Conservation (phyloP, 2,113 vertebrate species). For the Lophochroa leadbeateri region DNA sequence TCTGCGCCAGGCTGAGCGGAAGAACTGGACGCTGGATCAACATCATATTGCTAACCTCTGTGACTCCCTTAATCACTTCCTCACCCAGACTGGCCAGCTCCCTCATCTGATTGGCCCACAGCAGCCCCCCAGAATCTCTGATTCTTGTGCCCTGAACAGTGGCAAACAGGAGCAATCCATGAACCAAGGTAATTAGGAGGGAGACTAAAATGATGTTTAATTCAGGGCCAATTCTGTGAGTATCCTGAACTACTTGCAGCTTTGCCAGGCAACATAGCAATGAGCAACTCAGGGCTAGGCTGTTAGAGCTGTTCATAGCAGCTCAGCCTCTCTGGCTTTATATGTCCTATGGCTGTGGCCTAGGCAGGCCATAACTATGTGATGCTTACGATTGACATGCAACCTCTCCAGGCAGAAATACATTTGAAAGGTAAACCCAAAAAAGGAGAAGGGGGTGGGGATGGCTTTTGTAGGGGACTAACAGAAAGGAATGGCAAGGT, state of each 20-base stretch:
- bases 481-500: not conserved
- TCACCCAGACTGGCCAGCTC: conserved; percentile 82
- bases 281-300: not conserved
- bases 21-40: conserved; percentile 85
- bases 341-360: not conserved
- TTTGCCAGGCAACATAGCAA: not conserved
- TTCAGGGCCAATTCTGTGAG: not conserved
- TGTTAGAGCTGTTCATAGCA: not conserved
- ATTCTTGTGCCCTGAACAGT: conserved; percentile 80
- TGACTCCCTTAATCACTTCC: conserved; percentile 84
- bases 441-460: not conserved
- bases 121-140: conserved; percentile 74
- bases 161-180: conserved; percentile 80
- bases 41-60: conserved; percentile 84
- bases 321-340: not conserved
- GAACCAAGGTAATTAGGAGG: conserved; percentile 74
- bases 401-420: not conserved
- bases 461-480: not conserved
- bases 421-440: not conserved
- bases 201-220: not conserved
- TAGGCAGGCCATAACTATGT: not conserved
- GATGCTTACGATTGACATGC: not conserved
- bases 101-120: conserved; percentile 74
- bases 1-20: conserved; percentile 82
- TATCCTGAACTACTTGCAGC: not conserved